These are phyloP conservation scores for Dasypus novemcinctus DNA, from an alignment of 2,113 vertebrate genomes.

Conservation along the genomic window DNA sequence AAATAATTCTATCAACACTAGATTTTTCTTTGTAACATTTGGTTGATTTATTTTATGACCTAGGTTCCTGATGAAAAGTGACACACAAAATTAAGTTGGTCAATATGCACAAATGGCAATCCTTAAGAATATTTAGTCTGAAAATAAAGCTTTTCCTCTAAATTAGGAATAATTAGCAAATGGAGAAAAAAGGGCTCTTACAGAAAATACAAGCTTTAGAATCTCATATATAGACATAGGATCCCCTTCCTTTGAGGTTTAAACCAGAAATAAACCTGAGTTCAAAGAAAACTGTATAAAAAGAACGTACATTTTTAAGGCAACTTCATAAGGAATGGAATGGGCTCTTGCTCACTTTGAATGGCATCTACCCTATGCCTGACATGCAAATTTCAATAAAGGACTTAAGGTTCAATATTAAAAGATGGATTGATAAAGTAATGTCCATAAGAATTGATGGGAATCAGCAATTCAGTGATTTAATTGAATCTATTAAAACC, in stretches of 20 bases:
- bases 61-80: neutral
- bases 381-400: slow-evolving; percentile 8
- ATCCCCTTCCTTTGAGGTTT: neutral
- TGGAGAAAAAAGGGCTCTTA: neutral
- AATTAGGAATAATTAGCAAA: neutral
- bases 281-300: slow-evolving; percentile 16
- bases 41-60: neutral
- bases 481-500: neutral
- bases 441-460: neutral
- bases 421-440: neutral
- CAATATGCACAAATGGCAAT: neutral
- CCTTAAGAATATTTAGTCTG: neutral
- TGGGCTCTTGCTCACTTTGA: neutral
- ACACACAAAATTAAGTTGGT: neutral
- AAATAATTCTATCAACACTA: neutral
- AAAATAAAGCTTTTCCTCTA: neutral
- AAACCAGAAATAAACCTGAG: neutral
- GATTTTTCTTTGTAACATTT: neutral
- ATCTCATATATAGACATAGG: neutral
- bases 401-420: neutral
- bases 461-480: neutral
- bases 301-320: neutral
- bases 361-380: neutral
- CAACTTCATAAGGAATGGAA: neutral
- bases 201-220: slow-evolving; percentile 7